Evolutionary conservation across 2,888 invertebrate species (phyloP).

Genomic region (Leptopilina syphax): DNA sequence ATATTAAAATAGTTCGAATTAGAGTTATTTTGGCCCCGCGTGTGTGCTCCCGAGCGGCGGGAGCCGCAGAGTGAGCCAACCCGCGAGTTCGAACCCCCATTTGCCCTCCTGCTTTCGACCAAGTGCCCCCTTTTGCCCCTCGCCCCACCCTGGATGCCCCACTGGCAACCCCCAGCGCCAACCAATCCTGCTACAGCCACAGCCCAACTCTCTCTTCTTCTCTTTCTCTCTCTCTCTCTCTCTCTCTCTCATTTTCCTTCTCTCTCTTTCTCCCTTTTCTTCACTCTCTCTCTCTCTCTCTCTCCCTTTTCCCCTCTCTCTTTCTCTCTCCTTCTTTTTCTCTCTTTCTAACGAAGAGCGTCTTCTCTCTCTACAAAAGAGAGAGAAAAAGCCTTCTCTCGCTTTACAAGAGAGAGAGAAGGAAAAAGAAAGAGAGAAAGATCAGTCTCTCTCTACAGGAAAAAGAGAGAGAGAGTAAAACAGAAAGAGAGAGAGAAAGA

Average conservation of each 20-base stretch:
- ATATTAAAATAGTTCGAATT: conserved; percentile 74
- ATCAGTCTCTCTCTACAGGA: too few relatives aligned
- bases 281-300: conserved; percentile 49
- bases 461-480: too few relatives aligned
- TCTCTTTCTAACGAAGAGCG: too few relatives aligned
- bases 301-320: too few relatives aligned
- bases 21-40: conserved; percentile 74
- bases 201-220: conserved; percentile 58
- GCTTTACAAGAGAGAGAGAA: too few relatives aligned
- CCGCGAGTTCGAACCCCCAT: conserved; percentile 69
- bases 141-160: conserved; percentile 46
- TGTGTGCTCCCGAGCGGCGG: conserved; percentile 78
- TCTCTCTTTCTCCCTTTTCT: conserved; percentile 50
- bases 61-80: conserved; percentile 77
- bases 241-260: conserved; percentile 44
- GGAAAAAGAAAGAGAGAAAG: too few relatives aligned
- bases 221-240: conserved; percentile 44
- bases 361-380: too few relatives aligned
- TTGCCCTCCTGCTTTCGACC: conserved; percentile 49
- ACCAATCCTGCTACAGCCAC: conserved; percentile 56
- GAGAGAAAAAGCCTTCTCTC: too few relatives aligned
- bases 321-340: conserved; percentile 33
- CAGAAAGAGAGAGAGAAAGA: too few relatives aligned
- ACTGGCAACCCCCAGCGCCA: conserved; percentile 50
- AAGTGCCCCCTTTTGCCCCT: conserved; percentile 5